Evolutionary conservation across 2,797 vertebrate species (phyloP), one percentile per base, ranked within the genome.

Genomic region (Chelonia mydas): DNA sequence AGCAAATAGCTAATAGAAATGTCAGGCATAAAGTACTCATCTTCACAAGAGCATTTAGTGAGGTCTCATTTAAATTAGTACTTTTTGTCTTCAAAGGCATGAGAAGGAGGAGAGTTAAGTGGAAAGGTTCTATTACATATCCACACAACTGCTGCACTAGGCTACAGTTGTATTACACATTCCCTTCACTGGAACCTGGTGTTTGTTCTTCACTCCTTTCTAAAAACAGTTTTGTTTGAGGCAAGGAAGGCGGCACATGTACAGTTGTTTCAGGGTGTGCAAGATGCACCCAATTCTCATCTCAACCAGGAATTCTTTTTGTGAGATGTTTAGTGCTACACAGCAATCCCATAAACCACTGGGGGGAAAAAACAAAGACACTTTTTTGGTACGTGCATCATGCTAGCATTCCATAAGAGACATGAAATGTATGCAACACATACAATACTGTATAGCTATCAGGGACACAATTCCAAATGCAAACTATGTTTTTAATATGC

Each of bases 291-390:
- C 74, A 31, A 27, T 17, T 77, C 12, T 47, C 13, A 76, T 50
- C 31, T 91, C 57, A 79, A 92, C 33, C 5, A 47, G 59, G 13
- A 72, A 23, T n/a, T 90, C 90, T 59, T 92, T 54, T 10, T 85
- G 78, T 7, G 93, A 68, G 17, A 47, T 10, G 0, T 16, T 84
- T 5, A 31, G 41, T 1, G 0, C 51, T 54, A 72, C 0, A 0
- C 50, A 25, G 45, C 33, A 83, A 2, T 3, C 12, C 54, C 31
- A 3, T 61, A 55, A 47, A 4, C 68, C 76, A 28, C 16, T 0
- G 55, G 0, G 81, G 79, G 50, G 76, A 83, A n/a, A 83, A 37
- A 68, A 17, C 92, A 77, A 23, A 6, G 28, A 17, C 17, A 31
- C 12, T 83, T 23, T n/a, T 81, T 54, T 23, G 19, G 6, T 33